Evolutionary conservation across 1,140 invertebrate genomes (phyloP).

Genomic region (Orchesella cincta): DNA sequence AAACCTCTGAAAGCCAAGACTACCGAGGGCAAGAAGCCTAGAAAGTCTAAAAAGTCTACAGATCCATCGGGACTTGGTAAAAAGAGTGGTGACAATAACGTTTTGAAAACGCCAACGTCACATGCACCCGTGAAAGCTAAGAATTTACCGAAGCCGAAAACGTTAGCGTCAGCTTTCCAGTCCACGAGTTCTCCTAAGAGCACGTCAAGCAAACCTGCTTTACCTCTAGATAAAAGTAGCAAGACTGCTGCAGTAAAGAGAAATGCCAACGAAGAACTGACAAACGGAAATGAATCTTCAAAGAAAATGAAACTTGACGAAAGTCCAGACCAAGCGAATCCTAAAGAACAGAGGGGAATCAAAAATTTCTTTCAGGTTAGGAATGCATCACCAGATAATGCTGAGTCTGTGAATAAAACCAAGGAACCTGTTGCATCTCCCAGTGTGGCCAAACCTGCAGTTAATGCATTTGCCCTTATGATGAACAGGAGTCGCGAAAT

Average conservation of each 20-base stretch:
- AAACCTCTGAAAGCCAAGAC: not conserved
- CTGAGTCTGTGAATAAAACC: too few relatives aligned
- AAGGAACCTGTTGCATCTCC: not conserved
- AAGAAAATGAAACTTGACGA: constrained; percentile 11
- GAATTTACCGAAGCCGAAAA: not conserved
- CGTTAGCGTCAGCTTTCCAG: not conserved
- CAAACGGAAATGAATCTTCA: not conserved
- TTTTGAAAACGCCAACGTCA: too few relatives aligned
- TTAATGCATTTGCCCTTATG: constrained; percentile 41
- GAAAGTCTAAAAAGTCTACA: not conserved
- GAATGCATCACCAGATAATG: not conserved
- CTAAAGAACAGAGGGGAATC: not conserved
- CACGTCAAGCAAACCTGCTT: not conserved
- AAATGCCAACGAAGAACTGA: not conserved
- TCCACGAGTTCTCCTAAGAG: not conserved
- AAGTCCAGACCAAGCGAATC: not conserved
- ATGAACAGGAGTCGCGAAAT: constrained; percentile 42
- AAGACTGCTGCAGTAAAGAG: not conserved
- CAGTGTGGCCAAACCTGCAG: constrained; percentile 1
- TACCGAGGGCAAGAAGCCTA: not conserved
- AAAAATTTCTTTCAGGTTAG: not conserved
- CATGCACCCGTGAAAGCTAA: too few relatives aligned
- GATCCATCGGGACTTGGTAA: too few relatives aligned
- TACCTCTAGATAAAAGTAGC: not conserved
- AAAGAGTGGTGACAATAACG: too few relatives aligned